Base-by-base conservation (phyloP, 2,113 vertebrate species). In the Gobiocypris rarus region DNA sequence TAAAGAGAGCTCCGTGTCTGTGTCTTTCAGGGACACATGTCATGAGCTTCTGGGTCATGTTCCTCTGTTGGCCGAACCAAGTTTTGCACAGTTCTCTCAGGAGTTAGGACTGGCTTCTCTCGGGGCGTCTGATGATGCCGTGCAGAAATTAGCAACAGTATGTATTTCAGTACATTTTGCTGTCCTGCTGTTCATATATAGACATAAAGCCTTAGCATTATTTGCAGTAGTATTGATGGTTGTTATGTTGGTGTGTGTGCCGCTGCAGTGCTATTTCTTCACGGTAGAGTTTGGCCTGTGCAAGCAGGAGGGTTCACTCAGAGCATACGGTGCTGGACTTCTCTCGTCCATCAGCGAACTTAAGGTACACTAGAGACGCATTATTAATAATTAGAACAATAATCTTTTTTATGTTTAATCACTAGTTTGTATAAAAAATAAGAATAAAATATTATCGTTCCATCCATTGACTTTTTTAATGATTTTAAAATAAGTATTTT, bases 71-170 rank as follows among this genome's bases (percentile, higher is more conserved):
- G 98, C 98, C 61, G 98, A 99, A 90, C 97, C 97, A 70, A 99
- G 96, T 91, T 99, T 99, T 89, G 98, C 98, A 75, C 98, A 99
- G 56, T 99, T 99, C 91, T 99, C 97, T 56, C 98, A 99, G 92
- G 98, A 99, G 94, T 97, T 99, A 82, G 98, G 98, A 76, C 92
- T 99, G 70, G 96, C 96, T 67, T 99, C 98, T 13, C 95, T 99
- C 3, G 98, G 98, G 38, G 96, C 97, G 59, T 97, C 98, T 26
- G 98, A 99, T 70, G 98, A 99, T 83, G 94, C 96, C 54, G 94
- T 99, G 84, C 96, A 98, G 89, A 98, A 98, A 89, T 94, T 99
- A 87, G 96, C 98, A 89, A 98, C 97, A 9, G 98, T 99, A 93
- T 90, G 94, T 91, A 2, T 31, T 61, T 50, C n/a, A 22, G 22